phyloP scores from a whole-genome alignment of 2,888 invertebrate species.

The Drosophila setosimentum region DNA sequence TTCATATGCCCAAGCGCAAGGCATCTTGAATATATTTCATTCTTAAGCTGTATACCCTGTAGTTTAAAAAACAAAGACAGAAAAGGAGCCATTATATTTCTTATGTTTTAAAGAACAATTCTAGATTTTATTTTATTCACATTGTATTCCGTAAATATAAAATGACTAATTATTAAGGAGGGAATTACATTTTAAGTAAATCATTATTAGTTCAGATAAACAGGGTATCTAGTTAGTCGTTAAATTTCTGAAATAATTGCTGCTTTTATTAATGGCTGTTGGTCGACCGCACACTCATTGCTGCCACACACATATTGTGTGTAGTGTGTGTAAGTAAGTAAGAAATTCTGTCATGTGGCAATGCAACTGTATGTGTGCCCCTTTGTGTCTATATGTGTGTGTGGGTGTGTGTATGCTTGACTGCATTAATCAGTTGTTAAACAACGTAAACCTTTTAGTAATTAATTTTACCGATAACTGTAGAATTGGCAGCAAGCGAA shows the following conservation, averaged over 20 bases:
- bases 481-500: slow-evolving; percentile 38
- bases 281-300: slow-evolving; percentile 48
- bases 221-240: slow-evolving; percentile 32
- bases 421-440: slow-evolving; percentile 57
- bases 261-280: slow-evolving; percentile 52
- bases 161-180: neutral
- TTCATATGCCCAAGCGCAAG: slow-evolving; percentile 25
- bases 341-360: slow-evolving; percentile 16
- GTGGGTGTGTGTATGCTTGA: slow-evolving; percentile 16
- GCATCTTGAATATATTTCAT: slow-evolving; percentile 3
- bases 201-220: neutral
- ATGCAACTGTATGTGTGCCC: neutral
- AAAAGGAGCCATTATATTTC: rapidly evolving
- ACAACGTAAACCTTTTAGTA: slow-evolving; percentile 52
- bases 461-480: slow-evolving; percentile 58
- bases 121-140: neutral
- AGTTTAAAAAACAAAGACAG: neutral
- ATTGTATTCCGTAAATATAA: neutral
- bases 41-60: slow-evolving; percentile 4
- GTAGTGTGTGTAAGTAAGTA: slow-evolving; percentile 9
- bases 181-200: neutral
- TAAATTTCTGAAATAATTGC: neutral
- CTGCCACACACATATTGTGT: slow-evolving; percentile 12
- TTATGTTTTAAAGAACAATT: rapidly evolving
- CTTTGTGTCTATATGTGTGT: slow-evolving; percentile 2